These are phyloP conservation scores for Geococcyx californianus DNA, from an alignment of 2,113 vertebrate genomes.

Conservation along the genomic window DNA sequence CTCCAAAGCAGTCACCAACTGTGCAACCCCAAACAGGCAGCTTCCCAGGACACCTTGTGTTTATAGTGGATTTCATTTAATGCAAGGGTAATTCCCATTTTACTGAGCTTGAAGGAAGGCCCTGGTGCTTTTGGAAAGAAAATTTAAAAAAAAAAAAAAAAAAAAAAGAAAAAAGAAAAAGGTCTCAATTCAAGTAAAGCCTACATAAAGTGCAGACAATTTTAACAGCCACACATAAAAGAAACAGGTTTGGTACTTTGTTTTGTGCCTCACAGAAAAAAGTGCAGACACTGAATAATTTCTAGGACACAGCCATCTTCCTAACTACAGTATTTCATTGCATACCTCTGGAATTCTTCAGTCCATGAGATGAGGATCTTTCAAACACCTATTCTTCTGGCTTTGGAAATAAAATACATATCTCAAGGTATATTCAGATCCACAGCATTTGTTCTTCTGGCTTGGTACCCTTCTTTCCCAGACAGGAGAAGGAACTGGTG, in stretches of 20 bases:
- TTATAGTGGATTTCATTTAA: background rate
- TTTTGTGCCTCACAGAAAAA: background rate
- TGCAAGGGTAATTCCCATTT: background rate
- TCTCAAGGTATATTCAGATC: background rate
- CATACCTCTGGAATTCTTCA: background rate
- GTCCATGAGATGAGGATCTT: background rate
- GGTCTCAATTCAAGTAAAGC: background rate
- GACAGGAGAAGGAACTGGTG: background rate
- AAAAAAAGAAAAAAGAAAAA: no score
- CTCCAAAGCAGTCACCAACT: background rate
- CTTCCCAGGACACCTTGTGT: background rate
- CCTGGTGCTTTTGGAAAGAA: background rate
- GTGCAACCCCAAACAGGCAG: background rate
- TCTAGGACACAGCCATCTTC: background rate
- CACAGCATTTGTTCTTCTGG: background rate
- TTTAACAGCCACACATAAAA: background rate
- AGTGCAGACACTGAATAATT: background rate
- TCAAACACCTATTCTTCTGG: background rate
- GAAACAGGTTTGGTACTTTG: background rate
- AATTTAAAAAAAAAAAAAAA: background rate
- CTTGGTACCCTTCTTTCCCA: background rate
- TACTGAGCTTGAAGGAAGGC: background rate
- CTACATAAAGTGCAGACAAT: background rate
- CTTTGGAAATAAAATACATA: background rate
- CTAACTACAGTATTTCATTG: background rate